Conservation (phyloP, 2,797 vertebrate species). For the Poecilia gillii region DNA sequence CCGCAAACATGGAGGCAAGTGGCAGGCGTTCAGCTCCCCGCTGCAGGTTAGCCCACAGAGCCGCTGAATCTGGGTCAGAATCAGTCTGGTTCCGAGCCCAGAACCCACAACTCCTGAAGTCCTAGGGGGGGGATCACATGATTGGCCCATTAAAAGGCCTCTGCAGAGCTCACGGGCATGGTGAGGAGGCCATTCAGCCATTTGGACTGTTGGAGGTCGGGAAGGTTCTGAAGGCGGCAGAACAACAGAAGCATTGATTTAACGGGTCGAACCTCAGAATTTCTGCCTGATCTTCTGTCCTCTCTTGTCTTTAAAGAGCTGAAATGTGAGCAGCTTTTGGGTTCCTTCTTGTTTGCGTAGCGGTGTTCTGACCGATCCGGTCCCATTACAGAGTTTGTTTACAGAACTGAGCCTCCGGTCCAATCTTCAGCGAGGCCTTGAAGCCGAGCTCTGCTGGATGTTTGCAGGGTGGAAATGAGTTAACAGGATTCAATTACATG, state of each 20-base stretch:
- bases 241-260: neutral
- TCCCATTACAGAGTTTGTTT: slow-evolving; percentile 57
- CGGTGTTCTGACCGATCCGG: slow-evolving; percentile 17
- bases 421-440: slow-evolving; percentile 43
- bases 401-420: slow-evolving; percentile 31
- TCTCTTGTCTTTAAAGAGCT: neutral
- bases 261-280: neutral
- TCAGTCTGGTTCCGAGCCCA: neutral
- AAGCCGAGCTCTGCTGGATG: slow-evolving; percentile 4
- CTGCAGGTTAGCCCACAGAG: neutral
- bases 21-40: neutral
- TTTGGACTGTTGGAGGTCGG: neutral
- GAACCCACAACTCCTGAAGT: neutral
- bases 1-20: slow-evolving; percentile 19
- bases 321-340: neutral
- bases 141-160: neutral
- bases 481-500: slow-evolving; percentile 77
- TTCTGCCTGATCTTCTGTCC: neutral
- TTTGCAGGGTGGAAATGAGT: slow-evolving; percentile 69
- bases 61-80: neutral
- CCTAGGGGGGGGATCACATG: neutral
- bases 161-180: neutral
- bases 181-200: neutral
- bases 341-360: neutral
- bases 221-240: neutral